Percentiles rank a stretch among this genome's conserved stretches.
These are phyloP conservation scores for Polyommatus icarus DNA, from an alignment of 2,888 invertebrate genomes.

Conservation along the genomic window DNA sequence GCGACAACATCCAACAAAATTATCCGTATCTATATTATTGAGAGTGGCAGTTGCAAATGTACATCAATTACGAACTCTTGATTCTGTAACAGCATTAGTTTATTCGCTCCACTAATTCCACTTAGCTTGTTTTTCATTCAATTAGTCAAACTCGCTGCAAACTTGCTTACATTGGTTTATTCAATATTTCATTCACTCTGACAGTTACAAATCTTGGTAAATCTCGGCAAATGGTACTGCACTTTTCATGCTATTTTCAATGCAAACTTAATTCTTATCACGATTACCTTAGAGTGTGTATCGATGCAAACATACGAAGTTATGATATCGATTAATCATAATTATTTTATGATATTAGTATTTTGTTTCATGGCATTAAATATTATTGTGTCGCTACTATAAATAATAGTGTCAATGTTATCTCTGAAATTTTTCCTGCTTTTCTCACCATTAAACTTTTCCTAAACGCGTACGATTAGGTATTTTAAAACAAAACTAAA, in stretches of 20 bases:
- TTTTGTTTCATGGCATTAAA: no score
- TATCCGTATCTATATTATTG: neutral
- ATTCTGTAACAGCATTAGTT: constrained; percentile 2
- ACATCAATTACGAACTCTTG: constrained; percentile 8
- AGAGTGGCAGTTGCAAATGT: neutral
- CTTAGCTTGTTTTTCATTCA: constrained; percentile 28
- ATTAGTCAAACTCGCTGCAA: constrained; percentile 25
- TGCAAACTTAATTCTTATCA: neutral
- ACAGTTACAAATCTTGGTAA: constrained; percentile 8
- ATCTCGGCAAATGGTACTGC: neutral
- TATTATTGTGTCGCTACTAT: no score
- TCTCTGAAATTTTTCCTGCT: no score
- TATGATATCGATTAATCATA: no score
- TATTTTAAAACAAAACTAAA: no score
- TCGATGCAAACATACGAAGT: no score
- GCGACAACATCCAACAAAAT: neutral
- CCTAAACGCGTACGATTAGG: no score
- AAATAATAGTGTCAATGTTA: no score
- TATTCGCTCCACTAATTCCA: constrained; percentile 13
- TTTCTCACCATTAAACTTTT: no score
- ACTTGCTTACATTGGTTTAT: constrained; percentile 25
- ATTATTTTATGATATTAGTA: no score
- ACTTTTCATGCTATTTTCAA: neutral
- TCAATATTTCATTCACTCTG: constrained; percentile 30
- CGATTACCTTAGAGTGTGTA: no score